Percentiles rank a stretch among this genome's conserved stretches.
These are phyloP conservation scores for Stenoptilia bipunctidactyla DNA, from an alignment of 2,888 invertebrate genomes.

Conservation along the genomic window DNA sequence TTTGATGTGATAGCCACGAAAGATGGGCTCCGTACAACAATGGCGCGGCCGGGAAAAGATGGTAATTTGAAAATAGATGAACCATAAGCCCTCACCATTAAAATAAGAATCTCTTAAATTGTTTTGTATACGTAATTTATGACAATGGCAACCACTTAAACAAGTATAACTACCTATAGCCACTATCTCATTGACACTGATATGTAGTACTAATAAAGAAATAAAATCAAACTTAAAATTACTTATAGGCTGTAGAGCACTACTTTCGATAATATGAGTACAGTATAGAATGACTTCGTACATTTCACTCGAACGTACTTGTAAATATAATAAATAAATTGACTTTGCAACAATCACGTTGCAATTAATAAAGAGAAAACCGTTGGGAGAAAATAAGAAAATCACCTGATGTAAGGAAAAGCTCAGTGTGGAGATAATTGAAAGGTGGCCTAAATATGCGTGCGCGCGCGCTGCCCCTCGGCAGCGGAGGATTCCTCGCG, in stretches of 20 bases:
- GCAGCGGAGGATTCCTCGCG: neutral
- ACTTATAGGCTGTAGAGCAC: no score
- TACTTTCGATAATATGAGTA: no score
- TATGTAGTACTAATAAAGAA: no score
- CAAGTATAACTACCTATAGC: no score
- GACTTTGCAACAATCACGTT: neutral
- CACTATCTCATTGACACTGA: no score
- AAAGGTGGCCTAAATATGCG: conserved; percentile 17
- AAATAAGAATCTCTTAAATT: no score
- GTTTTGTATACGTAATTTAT: no score
- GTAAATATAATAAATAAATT: no score
- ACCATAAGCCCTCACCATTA: conserved; percentile 9
- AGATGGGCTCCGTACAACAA: conserved; percentile 35
- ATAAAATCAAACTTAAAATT: no score
- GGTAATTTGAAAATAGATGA: conserved; percentile 28
- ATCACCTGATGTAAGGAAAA: conserved; percentile 13
- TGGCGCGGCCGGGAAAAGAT: conserved; percentile 33
- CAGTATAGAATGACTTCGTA: no score
- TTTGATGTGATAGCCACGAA: conserved; percentile 40
- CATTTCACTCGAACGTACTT: no score
- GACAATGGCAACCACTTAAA: no score
- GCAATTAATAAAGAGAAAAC: conserved; percentile 5
- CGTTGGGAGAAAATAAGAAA: conserved; percentile 17
- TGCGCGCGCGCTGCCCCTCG: conserved; percentile 2
- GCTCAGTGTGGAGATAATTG: conserved; percentile 17